phyloP scores from a whole-genome alignment of 2,113 vertebrate species.

The Hystrix cristata region DNA sequence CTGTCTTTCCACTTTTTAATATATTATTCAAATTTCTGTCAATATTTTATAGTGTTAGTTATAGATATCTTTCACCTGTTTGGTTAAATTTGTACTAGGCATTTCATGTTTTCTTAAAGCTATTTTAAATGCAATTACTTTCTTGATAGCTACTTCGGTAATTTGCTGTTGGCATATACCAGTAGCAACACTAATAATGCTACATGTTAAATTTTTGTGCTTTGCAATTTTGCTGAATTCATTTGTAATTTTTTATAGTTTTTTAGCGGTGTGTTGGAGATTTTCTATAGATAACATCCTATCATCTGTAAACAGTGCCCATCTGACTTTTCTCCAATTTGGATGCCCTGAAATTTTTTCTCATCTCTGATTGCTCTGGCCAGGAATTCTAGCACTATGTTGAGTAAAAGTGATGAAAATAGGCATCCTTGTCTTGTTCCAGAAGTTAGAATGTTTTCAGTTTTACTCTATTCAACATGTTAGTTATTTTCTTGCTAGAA shows the following conservation, averaged over 20 bases:
- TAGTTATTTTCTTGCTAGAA: neutral
- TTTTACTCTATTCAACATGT: neutral
- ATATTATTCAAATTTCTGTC: neutral
- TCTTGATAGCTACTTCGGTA: neutral
- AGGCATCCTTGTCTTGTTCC: neutral
- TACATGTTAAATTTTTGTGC: neutral
- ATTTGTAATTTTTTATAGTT: neutral
- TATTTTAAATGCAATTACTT: neutral
- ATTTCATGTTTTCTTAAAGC: neutral
- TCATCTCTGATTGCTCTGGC: neutral
- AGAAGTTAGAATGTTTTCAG: neutral
- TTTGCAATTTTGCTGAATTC: neutral
- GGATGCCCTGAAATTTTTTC: neutral
- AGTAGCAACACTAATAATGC: neutral
- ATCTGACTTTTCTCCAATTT: neutral
- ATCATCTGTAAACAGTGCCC: neutral
- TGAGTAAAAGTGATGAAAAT: neutral
- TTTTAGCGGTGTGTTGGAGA: neutral
- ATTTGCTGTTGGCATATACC: neutral
- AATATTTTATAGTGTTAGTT: neutral
- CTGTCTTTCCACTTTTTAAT: neutral
- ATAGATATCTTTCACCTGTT: neutral
- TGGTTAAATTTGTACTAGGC: neutral
- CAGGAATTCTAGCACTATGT: neutral
- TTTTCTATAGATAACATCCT: neutral